Evolutionary conservation across 2,113 vertebrate genomes (phyloP).

Genomic region (Cepphus grylle): DNA sequence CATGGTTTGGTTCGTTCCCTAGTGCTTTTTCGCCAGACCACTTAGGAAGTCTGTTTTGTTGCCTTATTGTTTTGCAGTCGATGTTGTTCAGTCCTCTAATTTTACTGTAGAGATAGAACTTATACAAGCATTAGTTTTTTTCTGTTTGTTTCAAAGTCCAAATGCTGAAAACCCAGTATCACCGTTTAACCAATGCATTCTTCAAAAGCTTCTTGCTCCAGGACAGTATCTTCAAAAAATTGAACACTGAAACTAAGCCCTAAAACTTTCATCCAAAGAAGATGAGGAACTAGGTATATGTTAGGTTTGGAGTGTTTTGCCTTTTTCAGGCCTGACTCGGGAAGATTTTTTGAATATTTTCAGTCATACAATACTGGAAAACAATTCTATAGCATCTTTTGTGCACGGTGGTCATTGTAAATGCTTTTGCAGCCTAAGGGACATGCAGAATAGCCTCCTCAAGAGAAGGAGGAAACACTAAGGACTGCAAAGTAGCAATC

Average conservation of each 20-base stretch:
- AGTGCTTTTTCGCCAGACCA: background rate
- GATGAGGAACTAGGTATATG: background rate
- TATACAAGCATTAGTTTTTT: fast-evolving
- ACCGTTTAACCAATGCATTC: background rate
- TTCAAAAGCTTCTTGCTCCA: background rate
- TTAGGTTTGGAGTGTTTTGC: background rate
- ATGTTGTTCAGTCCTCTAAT: background rate
- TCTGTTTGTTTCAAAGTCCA: background rate
- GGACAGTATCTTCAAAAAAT: background rate
- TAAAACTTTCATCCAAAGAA: background rate
- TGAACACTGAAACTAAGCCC: background rate
- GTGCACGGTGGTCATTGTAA: background rate
- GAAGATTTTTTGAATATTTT: background rate
- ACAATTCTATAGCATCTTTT: background rate
- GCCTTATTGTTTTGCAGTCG: background rate
- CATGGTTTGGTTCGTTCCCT: background rate
- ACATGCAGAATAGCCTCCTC: background rate
- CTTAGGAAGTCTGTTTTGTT: background rate
- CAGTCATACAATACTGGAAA: background rate
- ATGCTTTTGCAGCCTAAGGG: background rate
- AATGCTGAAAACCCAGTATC: background rate
- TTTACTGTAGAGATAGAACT: background rate
- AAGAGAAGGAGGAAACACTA: background rate
- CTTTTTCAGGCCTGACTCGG: background rate
- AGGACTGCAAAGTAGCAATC: background rate